Evolutionary conservation across 53 echinoderm and acorn worm genomes (phyloP), one percentile per base, ranked within the genome.

Genomic region (Hippasteria phrygiana): DNA sequence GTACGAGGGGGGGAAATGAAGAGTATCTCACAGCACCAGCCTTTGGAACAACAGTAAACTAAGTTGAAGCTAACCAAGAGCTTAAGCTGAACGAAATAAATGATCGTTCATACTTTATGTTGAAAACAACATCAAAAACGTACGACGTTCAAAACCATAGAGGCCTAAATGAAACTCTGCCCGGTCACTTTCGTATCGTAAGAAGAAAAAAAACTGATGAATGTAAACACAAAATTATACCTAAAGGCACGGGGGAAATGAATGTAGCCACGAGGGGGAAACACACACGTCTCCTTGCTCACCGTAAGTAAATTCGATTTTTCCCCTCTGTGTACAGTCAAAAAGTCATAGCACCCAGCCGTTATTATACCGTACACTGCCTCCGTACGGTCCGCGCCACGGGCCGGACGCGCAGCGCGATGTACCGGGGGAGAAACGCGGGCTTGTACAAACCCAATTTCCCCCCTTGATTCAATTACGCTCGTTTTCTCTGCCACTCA

Each of bases 391-490:
- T n/a, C n/a, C n/a, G n/a, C n/a, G 59, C 59, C 59, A 59, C 59
- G 26, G 59, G 59, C 59, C 59, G 4, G 35, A 10, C 67, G 9
- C 67, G 35, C 24, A 42, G 72, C 40, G 40, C 24, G 37, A 24
- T 17, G n/a, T 42, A n/a, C 39, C 43, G 72, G 18, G 11, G 41
- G 9, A 4, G 72, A 20, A 14, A 11, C 59, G 2, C 40, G 32
- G 45, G 24, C 81, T 45, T 39, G 63, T 43, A 62, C 81, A 64
- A 81, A 81, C 81, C 66, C 31, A 81, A 81, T 81, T 79, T 56
- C 36, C 40, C 33, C 51, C 55, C 55, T n/a, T 81, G 41, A 81
- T 81, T 81, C 55, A 55, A 81, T 81, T 81, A 81, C 37, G 72
- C 55, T 55, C 78, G 1, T n/a, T 78, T 78, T 13, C 20, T 12